Conservation (phyloP, 2,888 invertebrate species). For the Epistrophe eligans region DNA sequence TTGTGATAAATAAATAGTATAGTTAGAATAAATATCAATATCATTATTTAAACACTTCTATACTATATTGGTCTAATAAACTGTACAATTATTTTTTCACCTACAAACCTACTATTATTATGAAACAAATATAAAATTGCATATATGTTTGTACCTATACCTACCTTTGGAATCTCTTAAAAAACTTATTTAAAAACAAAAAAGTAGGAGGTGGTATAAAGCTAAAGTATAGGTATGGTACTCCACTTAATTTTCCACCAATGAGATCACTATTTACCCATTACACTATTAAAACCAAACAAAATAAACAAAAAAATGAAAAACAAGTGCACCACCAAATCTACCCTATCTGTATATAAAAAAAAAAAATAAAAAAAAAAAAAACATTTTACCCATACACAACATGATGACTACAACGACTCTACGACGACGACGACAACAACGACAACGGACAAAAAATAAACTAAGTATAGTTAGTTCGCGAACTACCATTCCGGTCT, state of each 20-base stretch:
- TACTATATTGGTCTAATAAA: not conserved
- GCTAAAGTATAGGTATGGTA: slow-evolving; percentile 39
- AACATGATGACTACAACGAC: slow-evolving; percentile 16
- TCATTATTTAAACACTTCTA: not conserved
- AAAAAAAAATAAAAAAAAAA: not conserved
- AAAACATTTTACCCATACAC: slow-evolving; percentile 1
- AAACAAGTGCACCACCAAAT: slow-evolving; percentile 63
- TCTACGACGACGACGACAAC: slow-evolving; percentile 34
- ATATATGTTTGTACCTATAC: not conserved
- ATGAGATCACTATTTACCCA: slow-evolving; percentile 76
- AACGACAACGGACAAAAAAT: slow-evolving; percentile 12
- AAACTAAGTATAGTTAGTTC: slow-evolving; percentile 16
- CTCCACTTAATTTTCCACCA: slow-evolving; percentile 72
- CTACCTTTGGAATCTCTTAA: not conserved
- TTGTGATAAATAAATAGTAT: not conserved
- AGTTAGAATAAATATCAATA: not conserved
- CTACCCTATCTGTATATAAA: slow-evolving; percentile 36
- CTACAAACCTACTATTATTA: slow-evolving; percentile 9
- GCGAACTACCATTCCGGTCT: slow-evolving; percentile 51
- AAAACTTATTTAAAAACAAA: slow-evolving; percentile 29
- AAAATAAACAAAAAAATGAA: slow-evolving; percentile 12
- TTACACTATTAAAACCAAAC: slow-evolving; percentile 47
- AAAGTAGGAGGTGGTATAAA: slow-evolving; percentile 72
- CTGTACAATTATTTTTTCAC: not conserved
- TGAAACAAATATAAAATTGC: not conserved